A percentile compares a stretch with the other conserved stretches of the same genome.
Evolutionary conservation across 2,797 vertebrate species (phyloP).

Genomic region (Adrianichthys oophorus): DNA sequence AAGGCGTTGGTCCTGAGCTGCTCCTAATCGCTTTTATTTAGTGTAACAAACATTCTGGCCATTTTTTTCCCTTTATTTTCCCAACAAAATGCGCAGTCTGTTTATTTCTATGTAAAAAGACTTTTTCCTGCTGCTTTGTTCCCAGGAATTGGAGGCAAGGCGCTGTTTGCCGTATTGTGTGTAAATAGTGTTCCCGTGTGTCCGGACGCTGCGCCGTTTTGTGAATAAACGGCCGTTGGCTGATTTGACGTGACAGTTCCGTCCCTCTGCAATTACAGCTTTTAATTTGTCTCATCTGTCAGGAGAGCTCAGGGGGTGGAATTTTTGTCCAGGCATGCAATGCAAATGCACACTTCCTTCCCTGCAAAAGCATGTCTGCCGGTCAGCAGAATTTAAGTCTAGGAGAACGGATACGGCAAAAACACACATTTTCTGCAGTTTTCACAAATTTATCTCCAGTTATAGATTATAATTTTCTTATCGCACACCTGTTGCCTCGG

Average conservation of each 20-base stretch:
- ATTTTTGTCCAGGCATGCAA: slow-evolving; percentile 51
- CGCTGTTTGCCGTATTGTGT: slow-evolving; percentile 10
- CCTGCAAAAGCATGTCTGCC: slow-evolving; percentile 27
- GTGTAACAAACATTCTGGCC: no score
- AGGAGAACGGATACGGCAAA: slow-evolving; percentile 3
- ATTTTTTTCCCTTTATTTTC: no score
- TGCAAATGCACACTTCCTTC: slow-evolving; percentile 45
- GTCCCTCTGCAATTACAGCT: slow-evolving; percentile 61
- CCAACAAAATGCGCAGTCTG: no score
- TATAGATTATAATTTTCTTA: not conserved
- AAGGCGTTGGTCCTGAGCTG: not conserved
- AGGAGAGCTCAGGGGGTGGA: slow-evolving; percentile 42
- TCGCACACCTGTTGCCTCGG: slow-evolving; percentile 12
- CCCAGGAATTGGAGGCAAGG: no score
- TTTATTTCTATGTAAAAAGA: no score
- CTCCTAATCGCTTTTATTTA: not conserved
- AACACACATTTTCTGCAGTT: slow-evolving; percentile 2
- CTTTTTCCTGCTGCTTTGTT: no score
- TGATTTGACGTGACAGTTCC: slow-evolving; percentile 59
- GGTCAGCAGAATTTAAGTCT: slow-evolving; percentile 35
- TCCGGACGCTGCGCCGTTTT: slow-evolving; percentile 21
- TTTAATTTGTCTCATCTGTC: slow-evolving; percentile 69
- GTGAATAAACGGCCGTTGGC: slow-evolving; percentile 19
- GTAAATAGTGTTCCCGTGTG: not conserved
- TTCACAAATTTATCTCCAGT: slow-evolving; percentile 3